Base-by-base conservation (phyloP, 2,797 vertebrate species). In the Enteromius viviparus region DNA sequence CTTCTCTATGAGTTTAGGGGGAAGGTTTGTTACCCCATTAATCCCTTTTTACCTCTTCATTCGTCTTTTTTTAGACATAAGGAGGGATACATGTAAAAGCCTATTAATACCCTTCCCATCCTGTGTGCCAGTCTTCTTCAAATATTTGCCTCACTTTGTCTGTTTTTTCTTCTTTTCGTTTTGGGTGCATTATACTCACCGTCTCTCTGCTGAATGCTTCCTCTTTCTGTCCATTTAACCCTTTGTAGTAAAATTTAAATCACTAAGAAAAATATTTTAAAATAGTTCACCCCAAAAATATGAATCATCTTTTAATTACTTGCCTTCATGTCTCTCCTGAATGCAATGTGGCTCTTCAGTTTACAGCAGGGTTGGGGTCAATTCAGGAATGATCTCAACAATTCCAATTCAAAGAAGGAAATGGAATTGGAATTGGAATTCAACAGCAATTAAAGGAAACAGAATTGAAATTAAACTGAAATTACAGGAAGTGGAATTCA, bases 111-210 rank as follows among this genome's bases (percentile, higher is more conserved):
- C 19, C 1, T 19, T 34, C 17, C 55, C 75, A 26, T 66, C 62
- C 76, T 66, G 76, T 65, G 42, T n/a, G 76, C 60, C n/a, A 6
- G 29, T 65, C 42, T 29, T 78, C 76, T 78, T 65, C 76, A 78
- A 66, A 78, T 78, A 78, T 78, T 78, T 78, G 76, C 55, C 26
- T 34, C 42, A 42, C 42, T 78, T 47, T 65, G 42, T 32, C 29
- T 75, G 32, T 62, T 42, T 76, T 26, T 47, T 7, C 15, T 42
- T 58, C 1, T 29, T 51, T 65, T 11, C 1, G 0, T 9, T 32
- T 64, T 64, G 9, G 37, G 58, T 45, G 4, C 74, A 76, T 26
- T 42, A 26, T 40, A n/a, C 37, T 29, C 37, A 47, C 34, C 21
- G 11, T n/a, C n/a, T 40, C 21, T 10, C 53, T 60, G 49, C 53